These are phyloP conservation scores for Mercenaria mercenaria DNA, from an alignment of 1,140 invertebrate species.

Conservation along the genomic window DNA sequence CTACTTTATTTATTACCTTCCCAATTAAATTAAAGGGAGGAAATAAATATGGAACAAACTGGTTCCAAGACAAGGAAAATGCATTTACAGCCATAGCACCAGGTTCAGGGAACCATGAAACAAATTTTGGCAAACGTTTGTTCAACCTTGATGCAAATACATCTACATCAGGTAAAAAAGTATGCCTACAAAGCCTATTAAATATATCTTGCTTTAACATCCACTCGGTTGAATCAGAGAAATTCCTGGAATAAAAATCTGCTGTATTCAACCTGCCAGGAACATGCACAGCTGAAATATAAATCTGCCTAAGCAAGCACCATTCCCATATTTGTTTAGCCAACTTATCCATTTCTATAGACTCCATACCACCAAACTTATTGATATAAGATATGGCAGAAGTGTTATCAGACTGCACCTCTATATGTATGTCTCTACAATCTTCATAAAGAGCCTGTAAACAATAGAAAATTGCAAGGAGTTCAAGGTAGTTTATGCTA, in stretches of 20 bases:
- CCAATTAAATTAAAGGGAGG: constrained; percentile 64
- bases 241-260: constrained; percentile 56
- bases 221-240: constrained; percentile 51
- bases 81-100: constrained; percentile 66
- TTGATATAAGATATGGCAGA: constrained; percentile 67
- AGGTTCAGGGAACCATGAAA: constrained; percentile 70
- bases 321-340: constrained; percentile 67
- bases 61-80: constrained; percentile 53
- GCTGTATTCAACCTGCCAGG: constrained; percentile 48
- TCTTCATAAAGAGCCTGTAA: constrained; percentile 15
- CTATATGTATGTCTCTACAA: constrained; percentile 41
- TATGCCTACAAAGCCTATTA: constrained; percentile 18
- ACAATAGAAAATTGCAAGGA: constrained; percentile 23
- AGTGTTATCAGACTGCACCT: constrained; percentile 62
- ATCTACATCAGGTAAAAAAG: constrained; percentile 61
- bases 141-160: constrained; percentile 73
- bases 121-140: constrained; percentile 56
- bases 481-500: constrained; percentile 27
- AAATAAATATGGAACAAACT: constrained; percentile 51
- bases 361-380: constrained; percentile 69
- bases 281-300: constrained; percentile 40
- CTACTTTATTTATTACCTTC: constrained; percentile 61
- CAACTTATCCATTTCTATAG: constrained; percentile 49
- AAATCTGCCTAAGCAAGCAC: constrained; percentile 55
- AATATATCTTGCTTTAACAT: constrained; percentile 51